phyloP scores from a whole-genome alignment of 2,888 invertebrate species.

The Lampropteryx suffumata region DNA sequence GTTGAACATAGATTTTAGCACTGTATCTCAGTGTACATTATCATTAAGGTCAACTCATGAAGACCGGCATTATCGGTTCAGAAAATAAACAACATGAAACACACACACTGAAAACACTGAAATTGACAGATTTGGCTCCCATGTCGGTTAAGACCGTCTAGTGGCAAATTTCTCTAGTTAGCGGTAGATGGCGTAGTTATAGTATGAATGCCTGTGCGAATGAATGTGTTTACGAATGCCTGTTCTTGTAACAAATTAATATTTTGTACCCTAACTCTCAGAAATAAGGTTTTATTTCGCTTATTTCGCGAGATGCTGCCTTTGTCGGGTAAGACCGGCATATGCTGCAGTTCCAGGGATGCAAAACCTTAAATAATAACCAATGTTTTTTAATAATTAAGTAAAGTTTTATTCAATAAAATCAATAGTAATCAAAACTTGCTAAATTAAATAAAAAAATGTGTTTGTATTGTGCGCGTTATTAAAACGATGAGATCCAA shows the following conservation, averaged over 20 bases:
- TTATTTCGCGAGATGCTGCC: neutral
- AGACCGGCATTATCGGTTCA: neutral
- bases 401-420: neutral
- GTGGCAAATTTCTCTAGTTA: neutral
- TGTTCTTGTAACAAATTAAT: neutral
- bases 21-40: too few species aligned
- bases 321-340: slow-evolving; percentile 1
- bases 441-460: neutral
- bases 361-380: neutral
- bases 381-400: neutral
- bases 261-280: neutral
- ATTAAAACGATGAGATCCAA: neutral
- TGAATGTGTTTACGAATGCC: neutral
- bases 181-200: neutral
- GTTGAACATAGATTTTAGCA: too few species aligned
- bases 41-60: too few species aligned
- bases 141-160: neutral
- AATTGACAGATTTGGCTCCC: slow-evolving; percentile 1
- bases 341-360: neutral
- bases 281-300: slow-evolving; percentile 1
- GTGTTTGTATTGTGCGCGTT: neutral
- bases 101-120: neutral
- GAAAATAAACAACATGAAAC: neutral
- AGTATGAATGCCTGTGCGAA: neutral
- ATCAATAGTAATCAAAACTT: too few species aligned